Base-by-base conservation (phyloP, 1,140 invertebrate species). In the Rhynchophorus ferrugineus region DNA sequence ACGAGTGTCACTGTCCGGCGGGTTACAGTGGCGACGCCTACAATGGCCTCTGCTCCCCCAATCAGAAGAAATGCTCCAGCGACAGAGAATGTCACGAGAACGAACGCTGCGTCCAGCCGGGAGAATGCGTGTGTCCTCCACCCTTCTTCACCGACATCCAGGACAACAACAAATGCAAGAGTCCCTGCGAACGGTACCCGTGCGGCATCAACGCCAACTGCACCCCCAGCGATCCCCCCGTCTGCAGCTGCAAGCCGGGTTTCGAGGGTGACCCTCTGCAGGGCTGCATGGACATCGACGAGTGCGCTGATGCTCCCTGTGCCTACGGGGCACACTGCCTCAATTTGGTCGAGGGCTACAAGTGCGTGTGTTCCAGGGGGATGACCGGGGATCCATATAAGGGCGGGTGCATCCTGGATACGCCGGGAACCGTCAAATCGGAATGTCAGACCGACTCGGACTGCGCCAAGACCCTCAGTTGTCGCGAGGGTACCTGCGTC, bases 151-250 rank as follows among this genome's bases (percentile, higher is more conserved):
- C 85, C 16, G 89, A 92, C 67, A 77, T 81, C 11, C 71, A 77
- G 19, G 85, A 91, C 65, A 82, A 81, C 33, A 87, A 89, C 64
- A 82, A 85, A 62, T 93, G 90, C 68, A 92, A 91, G 72, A 92
- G 84, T 77, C 89, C 88, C 3, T 91, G 88, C 64, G 86, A 91
- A 66, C 76, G 87, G 44, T 91, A 87, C 67, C 81, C 84, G 1
- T 96, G 93, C 64, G 91, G 92, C 13, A 82, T 90, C n/a, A 95
- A 95, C 69, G 85, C 90, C 1, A 88, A 89, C 71, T 95, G 91
- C 65, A 89, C 85, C 3, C 88, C 90, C 3, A 88, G 82, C 47
- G 89, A 93, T 73, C 89, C 89, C 14, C 90, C 90, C 5, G 81
- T 80, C 61, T 95, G 91, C 67, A 82, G 89, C 77, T 95, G 91